Percentiles rank a stretch among this genome's conserved stretches.
These are phyloP conservation scores for Minunthozetes semirufus DNA, from an alignment of 2,888 invertebrate genomes.

Conservation along the genomic window DNA sequence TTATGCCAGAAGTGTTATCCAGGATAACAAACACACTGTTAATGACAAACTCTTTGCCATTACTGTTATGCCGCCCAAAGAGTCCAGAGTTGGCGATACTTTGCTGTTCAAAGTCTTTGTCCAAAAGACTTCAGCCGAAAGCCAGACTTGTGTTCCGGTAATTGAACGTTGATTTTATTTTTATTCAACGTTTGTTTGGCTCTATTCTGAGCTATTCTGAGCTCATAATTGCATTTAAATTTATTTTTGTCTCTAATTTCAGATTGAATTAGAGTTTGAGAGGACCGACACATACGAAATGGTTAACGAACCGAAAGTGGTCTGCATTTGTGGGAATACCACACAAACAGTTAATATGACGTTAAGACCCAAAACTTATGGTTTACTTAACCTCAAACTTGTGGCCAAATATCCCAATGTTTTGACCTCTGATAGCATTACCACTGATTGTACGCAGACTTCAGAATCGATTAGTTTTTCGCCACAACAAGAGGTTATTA, in stretches of 20 bases:
- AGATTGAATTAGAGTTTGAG: background rate
- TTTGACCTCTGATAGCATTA: background rate
- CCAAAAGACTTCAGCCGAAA: background rate
- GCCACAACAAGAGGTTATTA: background rate
- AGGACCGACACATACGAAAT: background rate
- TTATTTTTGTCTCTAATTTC: background rate
- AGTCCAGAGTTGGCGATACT: background rate
- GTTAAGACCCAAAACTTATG: background rate
- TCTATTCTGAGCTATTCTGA: too few relatives aligned
- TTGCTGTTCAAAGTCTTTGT: background rate
- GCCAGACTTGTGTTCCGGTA: constrained; percentile 3
- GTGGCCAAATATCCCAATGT: background rate
- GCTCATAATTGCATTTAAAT: background rate
- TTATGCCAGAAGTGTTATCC: background rate
- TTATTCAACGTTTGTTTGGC: too few relatives aligned
- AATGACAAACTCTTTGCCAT: background rate
- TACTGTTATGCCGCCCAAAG: background rate
- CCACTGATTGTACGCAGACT: background rate
- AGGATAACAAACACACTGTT: background rate
- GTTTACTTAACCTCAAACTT: background rate
- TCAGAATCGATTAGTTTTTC: background rate
- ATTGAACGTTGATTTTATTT: background rate
- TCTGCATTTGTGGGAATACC: constrained; percentile 6
- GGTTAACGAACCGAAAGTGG: background rate
- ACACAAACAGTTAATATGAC: background rate